phyloP scores from a whole-genome alignment of 2,888 invertebrate genomes.

The Drosophila percnosoma region DNA sequence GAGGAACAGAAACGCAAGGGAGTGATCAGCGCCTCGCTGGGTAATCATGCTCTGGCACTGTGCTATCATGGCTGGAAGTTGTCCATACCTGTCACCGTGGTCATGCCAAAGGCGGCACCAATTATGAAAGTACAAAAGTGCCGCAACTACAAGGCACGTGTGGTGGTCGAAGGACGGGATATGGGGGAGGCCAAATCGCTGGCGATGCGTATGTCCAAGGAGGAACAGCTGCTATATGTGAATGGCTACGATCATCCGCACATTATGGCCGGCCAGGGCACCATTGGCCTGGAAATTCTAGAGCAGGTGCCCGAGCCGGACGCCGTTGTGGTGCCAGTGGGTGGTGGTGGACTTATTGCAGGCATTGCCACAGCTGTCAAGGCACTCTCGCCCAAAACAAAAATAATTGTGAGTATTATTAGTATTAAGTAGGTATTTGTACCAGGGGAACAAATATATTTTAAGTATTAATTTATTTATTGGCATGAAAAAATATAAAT shows the following conservation, averaged over 20 bases:
- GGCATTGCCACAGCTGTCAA: slow-evolving; percentile 96
- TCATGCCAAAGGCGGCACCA: slow-evolving; percentile 98
- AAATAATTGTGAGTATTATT: slow-evolving; percentile 91
- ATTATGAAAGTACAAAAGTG: slow-evolving; percentile 98
- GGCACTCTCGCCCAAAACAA: slow-evolving; percentile 91
- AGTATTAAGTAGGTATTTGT: not conserved
- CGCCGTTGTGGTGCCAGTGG: slow-evolving; percentile 95
- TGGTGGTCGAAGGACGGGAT: slow-evolving; percentile 90
- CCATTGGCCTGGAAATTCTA: slow-evolving; percentile 95
- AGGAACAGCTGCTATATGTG: slow-evolving; percentile 91
- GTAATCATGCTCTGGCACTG: slow-evolving; percentile 95
- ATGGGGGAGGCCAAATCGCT: slow-evolving; percentile 93
- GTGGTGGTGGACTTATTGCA: slow-evolving; percentile 95
- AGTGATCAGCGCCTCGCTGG: slow-evolving; percentile 96
- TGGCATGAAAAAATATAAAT: not conserved
- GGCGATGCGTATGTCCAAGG: slow-evolving; percentile 91
- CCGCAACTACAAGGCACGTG: slow-evolving; percentile 92
- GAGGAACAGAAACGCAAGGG: slow-evolving; percentile 90
- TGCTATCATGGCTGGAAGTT: slow-evolving; percentile 92
- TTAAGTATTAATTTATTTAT: not conserved
- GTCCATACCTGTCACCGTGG: slow-evolving; percentile 91
- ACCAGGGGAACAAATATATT: not conserved
- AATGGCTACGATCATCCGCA: slow-evolving; percentile 98
- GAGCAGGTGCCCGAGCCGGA: slow-evolving; percentile 95
- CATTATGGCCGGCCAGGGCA: slow-evolving; percentile 98